Base-by-base conservation (phyloP, 1,140 invertebrate genomes). In the Drosophila sp. region DNA sequence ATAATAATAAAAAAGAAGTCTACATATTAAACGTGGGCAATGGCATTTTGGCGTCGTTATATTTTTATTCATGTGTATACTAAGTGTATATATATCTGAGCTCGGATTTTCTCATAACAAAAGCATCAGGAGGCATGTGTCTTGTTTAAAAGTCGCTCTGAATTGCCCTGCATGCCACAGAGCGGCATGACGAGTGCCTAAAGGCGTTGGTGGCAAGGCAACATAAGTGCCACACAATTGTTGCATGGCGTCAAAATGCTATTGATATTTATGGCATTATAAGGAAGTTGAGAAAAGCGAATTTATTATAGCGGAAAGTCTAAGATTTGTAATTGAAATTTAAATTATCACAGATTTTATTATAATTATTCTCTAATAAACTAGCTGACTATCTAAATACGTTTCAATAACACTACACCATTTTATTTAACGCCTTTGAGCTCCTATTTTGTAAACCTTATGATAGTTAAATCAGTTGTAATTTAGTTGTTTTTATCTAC, bases 41-140 rank as follows among this genome's bases (percentile, higher is more conserved):
- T 69, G 71, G 32, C 78, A 74, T 64, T 69, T 80, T 80, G 70
- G 54, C 59, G 36, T 75, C 61, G 66, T 73, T 77, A 79, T 78
- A 75, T 64, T 58, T 62, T 11, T 18, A 36, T 64, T 51, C 72
- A 63, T 63, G 84, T 67, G 64, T 70, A 51, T 63, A 11, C n/a
- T n/a, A n/a, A n/a, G n/a, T n/a, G n/a, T 40, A 21, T n/a, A 27
- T 36, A 16, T 25, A 36, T 40, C 25, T 61, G 41, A 45, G 59
- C 21, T 45, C 38, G 13, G 43, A 56, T 48, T 63, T 45, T 57
- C 65, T 75, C 76, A 79, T 78, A 79, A 74, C 46, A 50, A 32
- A 21, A 32, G 46, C 46, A 29, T 32, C 25, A 50, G n/a, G 8
- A 48, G 25, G 27, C 43, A 46, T 45, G 58, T 61, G 9, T 50